Conservation (phyloP, 2,113 vertebrate genomes). For the Cercocebus atys region DNA sequence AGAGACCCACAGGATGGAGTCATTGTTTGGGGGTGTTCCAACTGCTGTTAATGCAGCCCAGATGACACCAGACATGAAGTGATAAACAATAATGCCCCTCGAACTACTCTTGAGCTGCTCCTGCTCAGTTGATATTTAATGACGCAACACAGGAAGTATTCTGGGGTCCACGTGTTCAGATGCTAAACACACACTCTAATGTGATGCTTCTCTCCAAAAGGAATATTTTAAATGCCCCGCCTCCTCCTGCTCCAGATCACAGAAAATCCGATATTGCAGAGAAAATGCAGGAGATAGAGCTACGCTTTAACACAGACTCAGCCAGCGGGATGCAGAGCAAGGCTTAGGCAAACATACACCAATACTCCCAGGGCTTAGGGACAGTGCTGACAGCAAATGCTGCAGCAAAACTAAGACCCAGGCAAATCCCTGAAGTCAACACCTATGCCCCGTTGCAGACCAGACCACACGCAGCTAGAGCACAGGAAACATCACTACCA, state of each 20-base stretch:
- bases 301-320: neutral
- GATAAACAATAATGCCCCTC: neutral
- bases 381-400: neutral
- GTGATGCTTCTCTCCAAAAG: neutral
- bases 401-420: neutral
- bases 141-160: neutral
- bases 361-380: rapidly evolving
- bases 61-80: neutral
- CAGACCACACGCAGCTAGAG: rapidly evolving
- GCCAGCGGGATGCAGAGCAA: neutral
- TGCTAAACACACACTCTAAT: neutral
- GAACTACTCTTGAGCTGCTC: neutral
- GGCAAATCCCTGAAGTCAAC: too few species aligned
- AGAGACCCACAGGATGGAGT: neutral
- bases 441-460: rapidly evolving
- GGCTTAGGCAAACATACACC: neutral
- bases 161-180: neutral
- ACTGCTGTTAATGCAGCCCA: neutral
- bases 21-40: slow-evolving; percentile 11
- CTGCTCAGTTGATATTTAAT: neutral
- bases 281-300: neutral
- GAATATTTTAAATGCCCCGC: neutral
- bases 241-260: neutral
- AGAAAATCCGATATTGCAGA: neutral
- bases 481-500: neutral